Percentiles rank a stretch among this genome's conserved stretches.
Evolutionary conservation across 2,113 vertebrate species (phyloP).

Genomic region (Passer domesticus): DNA sequence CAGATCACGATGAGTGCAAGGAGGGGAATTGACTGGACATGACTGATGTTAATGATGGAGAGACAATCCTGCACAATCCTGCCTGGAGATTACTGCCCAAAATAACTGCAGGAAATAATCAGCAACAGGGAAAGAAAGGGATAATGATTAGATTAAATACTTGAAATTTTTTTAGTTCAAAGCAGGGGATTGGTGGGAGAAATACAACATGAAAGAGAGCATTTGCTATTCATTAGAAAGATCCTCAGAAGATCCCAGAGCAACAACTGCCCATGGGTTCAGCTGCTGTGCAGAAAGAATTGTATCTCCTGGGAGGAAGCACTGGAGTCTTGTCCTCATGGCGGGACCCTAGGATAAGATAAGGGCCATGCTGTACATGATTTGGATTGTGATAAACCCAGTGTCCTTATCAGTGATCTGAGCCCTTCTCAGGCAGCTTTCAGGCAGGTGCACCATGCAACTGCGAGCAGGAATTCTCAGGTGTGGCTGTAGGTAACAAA

Average conservation of each 20-base stretch:
- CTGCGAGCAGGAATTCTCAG: neutral
- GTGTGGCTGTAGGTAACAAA: neutral
- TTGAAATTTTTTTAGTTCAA: neutral
- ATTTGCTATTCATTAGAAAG: neutral
- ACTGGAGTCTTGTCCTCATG: neutral
- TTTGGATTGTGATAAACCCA: neutral
- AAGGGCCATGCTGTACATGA: neutral
- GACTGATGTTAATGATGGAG: neutral
- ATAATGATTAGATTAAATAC: neutral
- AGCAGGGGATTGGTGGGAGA: neutral
- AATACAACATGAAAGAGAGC: neutral
- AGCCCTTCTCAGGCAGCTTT: neutral
- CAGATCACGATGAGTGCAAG: neutral
- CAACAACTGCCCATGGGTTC: neutral
- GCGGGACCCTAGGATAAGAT: neutral
- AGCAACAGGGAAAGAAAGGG: neutral
- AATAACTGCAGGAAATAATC: neutral
- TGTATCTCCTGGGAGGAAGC: rapidly evolving
- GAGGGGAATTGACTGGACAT: neutral
- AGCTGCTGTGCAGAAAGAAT: neutral
- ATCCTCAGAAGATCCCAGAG: neutral
- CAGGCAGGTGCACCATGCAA: neutral
- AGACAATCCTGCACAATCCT: neutral
- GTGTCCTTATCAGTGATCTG: neutral
- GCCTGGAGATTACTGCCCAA: neutral